Base-by-base conservation (phyloP, 1,140 invertebrate species). In the Drosophila suzukii region DNA sequence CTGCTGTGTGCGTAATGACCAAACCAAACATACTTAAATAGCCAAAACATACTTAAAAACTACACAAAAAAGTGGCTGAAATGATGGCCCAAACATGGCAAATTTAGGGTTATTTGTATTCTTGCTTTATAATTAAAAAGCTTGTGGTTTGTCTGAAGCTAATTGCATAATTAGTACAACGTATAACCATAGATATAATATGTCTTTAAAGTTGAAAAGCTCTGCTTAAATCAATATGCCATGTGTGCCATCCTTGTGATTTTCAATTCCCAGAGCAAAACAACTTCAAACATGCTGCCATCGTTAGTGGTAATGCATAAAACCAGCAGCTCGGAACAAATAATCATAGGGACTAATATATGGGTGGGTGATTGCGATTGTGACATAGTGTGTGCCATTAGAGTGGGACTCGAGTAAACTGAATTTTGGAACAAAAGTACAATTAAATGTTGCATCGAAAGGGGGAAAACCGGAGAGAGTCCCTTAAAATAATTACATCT, bases 401-500 rank as follows among this genome's bases (percentile, higher is more conserved):
- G 20, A 13, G 12, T 13, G 44, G 34, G 24, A 49, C 32, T 30
- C 32, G 13, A 49, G 30, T 13, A 39, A 61, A 51, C 32, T 36
- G 50, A 41, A 41, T 41, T 61, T 61, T 30, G 32, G 59, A 59
- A 67, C 55, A 67, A 67, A 67, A 59, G 63, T 30, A 36, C 57
- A 54, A 68, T 53, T 54, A 53, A 49, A 49, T 30, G 46, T 24
- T n/a, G 20, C 46, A 30, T 49, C 24, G 24, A 53, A 41, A 39
- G 12, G 39, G 46, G 49, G 20, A 13, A 12, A 15, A 15, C n/a
- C 20, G 32, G 38, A 8, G 27, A 36, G 34, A 41, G 44, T 27
- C 17, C 54, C 55, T 17, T 49, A 38, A 67, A 58, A 67, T 59
- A 67, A 67, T 67, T 50, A 59, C 63, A 59, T 24, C 30, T 50